These are phyloP conservation scores for Nothoprocta pentlandii DNA, from an alignment of 2,113 vertebrate species.

Conservation along the genomic window DNA sequence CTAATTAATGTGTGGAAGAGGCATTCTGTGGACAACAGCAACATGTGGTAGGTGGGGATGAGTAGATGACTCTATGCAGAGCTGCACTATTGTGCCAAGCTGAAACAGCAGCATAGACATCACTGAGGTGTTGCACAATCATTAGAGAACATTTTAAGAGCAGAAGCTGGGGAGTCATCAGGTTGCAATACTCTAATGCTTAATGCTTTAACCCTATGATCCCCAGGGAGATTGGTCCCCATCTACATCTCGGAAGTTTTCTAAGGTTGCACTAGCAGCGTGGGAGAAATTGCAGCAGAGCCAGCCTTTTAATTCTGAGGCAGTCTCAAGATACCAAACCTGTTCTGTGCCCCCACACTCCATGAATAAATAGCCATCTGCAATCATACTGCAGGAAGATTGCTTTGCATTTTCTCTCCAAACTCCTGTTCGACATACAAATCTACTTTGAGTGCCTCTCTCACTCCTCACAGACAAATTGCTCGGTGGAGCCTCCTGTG, in stretches of 20 bases:
- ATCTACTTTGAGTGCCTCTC: constrained; percentile 46
- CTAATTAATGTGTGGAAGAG: neutral
- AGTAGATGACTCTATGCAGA: neutral
- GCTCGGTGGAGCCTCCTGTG: constrained; percentile 52
- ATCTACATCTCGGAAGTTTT: neutral
- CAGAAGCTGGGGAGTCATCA: neutral
- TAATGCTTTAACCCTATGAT: neutral
- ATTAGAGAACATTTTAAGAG: neutral
- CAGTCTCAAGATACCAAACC: constrained; percentile 15
- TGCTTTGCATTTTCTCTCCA: constrained; percentile 21
- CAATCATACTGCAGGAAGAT: neutral
- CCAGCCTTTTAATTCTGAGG: neutral
- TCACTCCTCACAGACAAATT: constrained; percentile 55
- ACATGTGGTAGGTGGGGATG: neutral
- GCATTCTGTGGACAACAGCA: neutral
- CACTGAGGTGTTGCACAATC: accelerated
- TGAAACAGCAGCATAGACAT: neutral
- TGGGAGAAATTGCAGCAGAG: constrained; percentile 61
- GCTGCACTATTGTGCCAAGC: neutral
- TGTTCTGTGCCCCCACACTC: constrained; percentile 20
- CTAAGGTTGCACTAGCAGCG: neutral
- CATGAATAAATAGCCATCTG: constrained; percentile 49
- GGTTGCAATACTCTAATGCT: neutral
- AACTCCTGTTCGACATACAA: neutral
- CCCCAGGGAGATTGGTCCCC: neutral